Percentiles rank a stretch among this genome's conserved stretches.
Conservation (phyloP, 2,888 invertebrate species). For the Dinocampus coccinellae region DNA sequence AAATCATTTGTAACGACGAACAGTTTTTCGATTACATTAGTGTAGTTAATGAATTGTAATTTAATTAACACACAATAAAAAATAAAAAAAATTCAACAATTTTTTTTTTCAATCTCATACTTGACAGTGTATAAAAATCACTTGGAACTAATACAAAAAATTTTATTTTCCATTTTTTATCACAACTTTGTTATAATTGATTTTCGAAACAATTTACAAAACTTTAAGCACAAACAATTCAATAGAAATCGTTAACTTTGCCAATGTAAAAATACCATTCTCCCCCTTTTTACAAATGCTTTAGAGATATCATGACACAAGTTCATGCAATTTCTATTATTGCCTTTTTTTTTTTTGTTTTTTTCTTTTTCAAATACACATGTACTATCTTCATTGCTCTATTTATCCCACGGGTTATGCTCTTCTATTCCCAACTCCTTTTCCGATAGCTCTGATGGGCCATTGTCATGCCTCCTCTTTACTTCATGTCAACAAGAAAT, state of each 20-base stretch:
- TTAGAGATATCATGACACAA: not conserved
- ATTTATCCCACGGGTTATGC: not conserved
- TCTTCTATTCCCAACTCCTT: not conserved
- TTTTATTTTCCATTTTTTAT: no score
- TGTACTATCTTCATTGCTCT: not conserved
- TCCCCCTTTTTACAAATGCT: no score
- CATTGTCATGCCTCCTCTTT: constrained; percentile 50
- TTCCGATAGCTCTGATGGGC: constrained; percentile 50
- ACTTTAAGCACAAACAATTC: no score
- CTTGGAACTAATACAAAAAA: no score
- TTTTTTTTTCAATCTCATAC: not conserved
- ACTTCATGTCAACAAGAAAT: constrained; percentile 34
- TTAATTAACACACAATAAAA: no score
- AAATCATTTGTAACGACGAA: constrained; percentile 3
- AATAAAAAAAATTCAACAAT: no score
- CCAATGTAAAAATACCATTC: not conserved
- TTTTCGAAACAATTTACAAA: not conserved
- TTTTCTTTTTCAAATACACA: not conserved
- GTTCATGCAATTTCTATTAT: not conserved
- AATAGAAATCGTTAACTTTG: not conserved
- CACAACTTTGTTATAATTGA: not conserved
- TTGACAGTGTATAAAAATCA: no score
- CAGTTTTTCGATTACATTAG: not conserved
- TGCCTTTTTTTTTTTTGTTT: not conserved
- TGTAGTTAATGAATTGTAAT: not conserved